phyloP scores from a whole-genome alignment of 2,888 invertebrate genomes.

The Teleogryllus oceanicus region DNA sequence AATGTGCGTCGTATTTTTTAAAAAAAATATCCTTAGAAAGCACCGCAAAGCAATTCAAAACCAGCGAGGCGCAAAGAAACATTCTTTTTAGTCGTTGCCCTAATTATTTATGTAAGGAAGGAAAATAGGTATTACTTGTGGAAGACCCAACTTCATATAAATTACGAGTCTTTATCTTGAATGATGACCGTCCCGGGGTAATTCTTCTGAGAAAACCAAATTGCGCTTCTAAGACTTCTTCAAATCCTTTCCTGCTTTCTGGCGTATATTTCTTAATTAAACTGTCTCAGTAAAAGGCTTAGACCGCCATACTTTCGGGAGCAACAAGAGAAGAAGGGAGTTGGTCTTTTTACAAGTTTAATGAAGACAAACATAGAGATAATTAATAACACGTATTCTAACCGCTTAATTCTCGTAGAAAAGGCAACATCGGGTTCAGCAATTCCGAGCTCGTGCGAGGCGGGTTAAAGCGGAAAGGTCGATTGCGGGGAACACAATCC shows the following conservation, averaged over 20 bases:
- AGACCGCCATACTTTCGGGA: neutral
- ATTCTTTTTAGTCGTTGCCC: no score
- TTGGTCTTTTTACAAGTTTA: neutral
- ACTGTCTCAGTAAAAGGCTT: neutral
- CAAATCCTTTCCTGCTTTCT: neutral
- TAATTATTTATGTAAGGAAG: no score
- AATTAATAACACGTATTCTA: neutral
- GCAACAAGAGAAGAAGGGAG: neutral
- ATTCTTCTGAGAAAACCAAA: neutral
- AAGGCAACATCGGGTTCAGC: neutral
- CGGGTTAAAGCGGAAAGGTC: no score
- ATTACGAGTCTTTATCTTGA: slow-evolving; percentile 1
- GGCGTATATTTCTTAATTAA: slow-evolving; percentile 8
- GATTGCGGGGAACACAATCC: no score
- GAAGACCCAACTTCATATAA: neutral
- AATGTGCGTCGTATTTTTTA: no score
- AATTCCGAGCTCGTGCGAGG: neutral
- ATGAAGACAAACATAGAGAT: neutral
- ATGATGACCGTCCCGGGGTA: neutral
- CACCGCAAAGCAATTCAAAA: no score
- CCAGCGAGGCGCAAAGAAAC: no score
- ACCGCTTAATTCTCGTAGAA: neutral
- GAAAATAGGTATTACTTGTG: no score
- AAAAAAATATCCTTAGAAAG: no score
- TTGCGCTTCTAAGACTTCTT: neutral